phyloP scores from a whole-genome alignment of 1,140 invertebrate species.

The Stratiolaelaps scimitus region DNA sequence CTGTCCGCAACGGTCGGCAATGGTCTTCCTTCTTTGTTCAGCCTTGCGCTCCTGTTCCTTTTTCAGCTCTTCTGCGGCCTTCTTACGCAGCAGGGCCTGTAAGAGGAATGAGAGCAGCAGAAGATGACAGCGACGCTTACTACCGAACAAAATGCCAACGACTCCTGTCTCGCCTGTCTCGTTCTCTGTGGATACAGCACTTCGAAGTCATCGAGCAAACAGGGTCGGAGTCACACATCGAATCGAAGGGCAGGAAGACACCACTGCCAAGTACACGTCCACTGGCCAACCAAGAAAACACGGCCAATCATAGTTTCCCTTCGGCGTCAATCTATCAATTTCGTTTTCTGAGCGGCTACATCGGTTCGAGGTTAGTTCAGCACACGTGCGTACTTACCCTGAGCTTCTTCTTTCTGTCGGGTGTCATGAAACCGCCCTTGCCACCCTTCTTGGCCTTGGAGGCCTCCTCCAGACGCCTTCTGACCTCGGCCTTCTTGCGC shows the following conservation, averaged over 20 bases:
- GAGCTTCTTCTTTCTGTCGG: slow-evolving; percentile 94
- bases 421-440: slow-evolving; percentile 79
- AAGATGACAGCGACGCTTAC: slow-evolving; percentile 22
- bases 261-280: no score
- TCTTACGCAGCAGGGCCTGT: slow-evolving; percentile 88
- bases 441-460: slow-evolving; percentile 76
- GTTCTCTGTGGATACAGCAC: no score
- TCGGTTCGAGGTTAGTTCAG: background rate
- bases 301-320: no score
- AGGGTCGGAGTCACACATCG: no score
- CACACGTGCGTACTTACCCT: slow-evolving; percentile 57
- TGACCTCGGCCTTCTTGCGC: slow-evolving; percentile 54
- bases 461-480: slow-evolving; percentile 86
- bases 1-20: slow-evolving; percentile 83
- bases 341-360: background rate
- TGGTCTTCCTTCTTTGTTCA: slow-evolving; percentile 90
- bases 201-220: no score
- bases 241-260: no score
- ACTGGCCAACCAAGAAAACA: no score
- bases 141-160: slow-evolving; percentile 11
- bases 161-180: no score
- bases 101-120: slow-evolving; percentile 34
- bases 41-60: slow-evolving; percentile 98
- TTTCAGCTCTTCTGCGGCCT: slow-evolving; percentile 98
- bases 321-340: no score